Percentiles rank a stretch among this genome's conserved stretches.
These are phyloP conservation scores for Choloepus hoffmanni DNA, from an alignment of 2,113 vertebrate genomes.

Conservation along the genomic window DNA sequence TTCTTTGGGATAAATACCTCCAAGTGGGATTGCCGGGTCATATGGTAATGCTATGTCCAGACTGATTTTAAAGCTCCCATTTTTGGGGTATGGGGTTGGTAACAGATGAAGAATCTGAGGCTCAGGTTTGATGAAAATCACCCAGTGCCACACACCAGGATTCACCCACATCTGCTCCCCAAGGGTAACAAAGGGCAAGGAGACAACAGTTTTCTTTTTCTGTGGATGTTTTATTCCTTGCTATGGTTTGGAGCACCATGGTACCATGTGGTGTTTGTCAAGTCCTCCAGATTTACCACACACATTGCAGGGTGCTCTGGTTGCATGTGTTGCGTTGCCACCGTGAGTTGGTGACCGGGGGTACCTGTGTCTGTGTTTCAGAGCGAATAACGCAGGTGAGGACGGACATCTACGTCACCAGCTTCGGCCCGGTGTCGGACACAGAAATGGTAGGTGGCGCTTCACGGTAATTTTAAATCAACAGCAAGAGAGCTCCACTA, in stretches of 20 bases:
- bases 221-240: background rate
- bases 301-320: accelerated
- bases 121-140: too few relatives aligned
- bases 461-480: accelerated
- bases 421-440: conserved; percentile 97
- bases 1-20: too few relatives aligned
- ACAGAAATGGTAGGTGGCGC: conserved; percentile 94
- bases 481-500: accelerated
- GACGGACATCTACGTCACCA: conserved; percentile 99
- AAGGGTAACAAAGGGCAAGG: accelerated
- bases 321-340: too few relatives aligned
- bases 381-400: conserved; percentile 98
- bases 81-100: too few relatives aligned
- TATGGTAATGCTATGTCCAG: too few relatives aligned
- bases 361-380: conserved; percentile 84
- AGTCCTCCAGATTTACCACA: too few relatives aligned
- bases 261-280: too few relatives aligned
- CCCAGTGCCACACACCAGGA: accelerated
- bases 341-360: background rate
- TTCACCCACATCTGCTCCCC: background rate
- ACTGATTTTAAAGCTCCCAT: accelerated
- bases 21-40: too few relatives aligned
- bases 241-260: background rate
- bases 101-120: background rate
- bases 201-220: background rate